Conservation (phyloP, 1,140 invertebrate genomes). For the Paraescarpia echinospica region DNA sequence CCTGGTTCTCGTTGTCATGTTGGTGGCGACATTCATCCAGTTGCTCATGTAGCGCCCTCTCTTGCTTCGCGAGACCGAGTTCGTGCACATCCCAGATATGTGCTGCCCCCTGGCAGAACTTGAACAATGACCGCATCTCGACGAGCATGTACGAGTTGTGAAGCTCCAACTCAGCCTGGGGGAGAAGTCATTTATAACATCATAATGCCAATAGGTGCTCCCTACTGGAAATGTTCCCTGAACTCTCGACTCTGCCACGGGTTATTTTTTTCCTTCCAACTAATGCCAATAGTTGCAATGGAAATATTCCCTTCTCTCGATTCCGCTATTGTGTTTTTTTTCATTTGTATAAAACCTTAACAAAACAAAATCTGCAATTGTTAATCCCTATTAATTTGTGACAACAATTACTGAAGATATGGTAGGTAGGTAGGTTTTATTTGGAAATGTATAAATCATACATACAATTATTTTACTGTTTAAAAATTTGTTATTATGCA, state of each 20-base stretch:
- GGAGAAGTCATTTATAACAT: conserved; percentile 8
- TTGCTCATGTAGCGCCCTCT: conserved; percentile 54
- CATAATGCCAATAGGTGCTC: background rate
- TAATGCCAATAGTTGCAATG: no score
- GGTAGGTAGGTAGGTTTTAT: no score
- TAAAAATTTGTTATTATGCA: no score
- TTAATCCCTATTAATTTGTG: background rate
- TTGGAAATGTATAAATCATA: no score
- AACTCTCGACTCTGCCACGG: background rate
- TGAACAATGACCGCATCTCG: conserved; percentile 51
- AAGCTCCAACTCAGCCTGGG: conserved; percentile 49
- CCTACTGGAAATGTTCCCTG: background rate
- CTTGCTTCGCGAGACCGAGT: conserved; percentile 53
- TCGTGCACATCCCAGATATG: conserved; percentile 58
- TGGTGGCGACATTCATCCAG: conserved; percentile 49
- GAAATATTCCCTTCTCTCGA: background rate
- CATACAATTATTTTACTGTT: no score
- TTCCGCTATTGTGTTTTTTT: background rate
- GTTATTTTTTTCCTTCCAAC: no score
- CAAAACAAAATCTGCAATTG: background rate
- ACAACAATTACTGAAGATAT: background rate
- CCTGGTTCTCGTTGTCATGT: conserved; percentile 56
- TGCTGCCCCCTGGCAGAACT: conserved; percentile 53
- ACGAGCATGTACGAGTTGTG: conserved; percentile 43
- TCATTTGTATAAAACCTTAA: background rate